Evolutionary conservation across 1,140 invertebrate species (phyloP).

Genomic region (Drosophila sproati): DNA sequence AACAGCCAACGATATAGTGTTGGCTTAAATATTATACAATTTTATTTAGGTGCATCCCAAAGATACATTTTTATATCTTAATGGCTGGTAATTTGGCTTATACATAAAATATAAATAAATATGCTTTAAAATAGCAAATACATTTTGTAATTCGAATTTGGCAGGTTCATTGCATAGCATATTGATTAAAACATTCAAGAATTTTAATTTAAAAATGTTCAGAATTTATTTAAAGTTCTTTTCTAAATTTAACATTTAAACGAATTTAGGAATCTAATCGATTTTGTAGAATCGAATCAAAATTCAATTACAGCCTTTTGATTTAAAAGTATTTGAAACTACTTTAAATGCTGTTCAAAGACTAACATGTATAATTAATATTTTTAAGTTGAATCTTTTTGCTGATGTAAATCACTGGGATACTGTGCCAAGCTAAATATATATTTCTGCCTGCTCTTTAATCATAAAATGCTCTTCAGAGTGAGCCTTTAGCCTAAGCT

Average conservation of each 20-base stretch:
- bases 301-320: no score
- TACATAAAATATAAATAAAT: not conserved
- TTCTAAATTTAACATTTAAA: no score
- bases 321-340: no score
- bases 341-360: not conserved
- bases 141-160: not conserved
- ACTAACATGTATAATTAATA: not conserved
- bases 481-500: not conserved
- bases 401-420: conserved; percentile 22
- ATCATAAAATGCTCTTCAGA: conserved; percentile 12
- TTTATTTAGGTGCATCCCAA: conserved; percentile 18
- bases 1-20: conserved; percentile 36
- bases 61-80: not conserved
- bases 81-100: not conserved
- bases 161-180: no score
- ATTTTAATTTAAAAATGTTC: no score
- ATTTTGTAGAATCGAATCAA: no score
- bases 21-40: not conserved
- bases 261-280: no score
- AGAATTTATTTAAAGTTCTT: no score
- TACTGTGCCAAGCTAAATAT: conserved; percentile 13
- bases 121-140: not conserved
- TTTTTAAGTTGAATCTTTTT: not conserved
- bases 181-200: no score
- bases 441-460: conserved; percentile 20